Evolutionary conservation across 2,113 vertebrate genomes (phyloP).

Genomic region (Tachysurus vachellii): DNA sequence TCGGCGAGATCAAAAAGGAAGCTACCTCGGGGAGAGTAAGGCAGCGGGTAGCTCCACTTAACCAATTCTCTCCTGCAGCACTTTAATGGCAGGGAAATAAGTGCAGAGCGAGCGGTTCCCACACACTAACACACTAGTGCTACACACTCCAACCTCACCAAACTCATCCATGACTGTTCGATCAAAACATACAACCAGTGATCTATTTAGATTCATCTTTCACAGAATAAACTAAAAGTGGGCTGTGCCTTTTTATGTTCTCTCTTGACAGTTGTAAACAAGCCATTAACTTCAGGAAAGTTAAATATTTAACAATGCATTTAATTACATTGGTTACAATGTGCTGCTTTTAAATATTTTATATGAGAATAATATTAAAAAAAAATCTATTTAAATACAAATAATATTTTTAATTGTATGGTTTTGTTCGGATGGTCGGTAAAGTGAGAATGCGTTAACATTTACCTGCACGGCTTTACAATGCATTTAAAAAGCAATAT

Average conservation of each 20-base stretch:
- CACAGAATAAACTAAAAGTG: not conserved
- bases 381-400: not conserved
- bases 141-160: not conserved
- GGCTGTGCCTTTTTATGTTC: not conserved
- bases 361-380: not conserved
- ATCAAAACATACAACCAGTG: not conserved
- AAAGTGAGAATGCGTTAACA: not conserved
- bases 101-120: constrained; percentile 54
- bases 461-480: not conserved
- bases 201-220: not conserved
- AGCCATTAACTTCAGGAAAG: not conserved
- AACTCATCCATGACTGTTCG: not conserved
- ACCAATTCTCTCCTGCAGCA: constrained; percentile 65
- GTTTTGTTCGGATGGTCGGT: not conserved
- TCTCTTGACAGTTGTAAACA: not conserved
- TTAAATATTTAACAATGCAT: constrained; percentile 11
- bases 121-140: constrained; percentile 39
- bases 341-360: not conserved
- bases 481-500: not conserved
- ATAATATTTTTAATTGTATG: not conserved
- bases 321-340: constrained; percentile 3
- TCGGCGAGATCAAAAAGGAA: constrained; percentile 67
- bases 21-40: constrained; percentile 63
- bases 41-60: constrained; percentile 65
- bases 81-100: constrained; percentile 60